These are phyloP conservation scores for Campylomormyrus numenius DNA, from an alignment of 2,113 vertebrate genomes.

Conservation along the genomic window DNA sequence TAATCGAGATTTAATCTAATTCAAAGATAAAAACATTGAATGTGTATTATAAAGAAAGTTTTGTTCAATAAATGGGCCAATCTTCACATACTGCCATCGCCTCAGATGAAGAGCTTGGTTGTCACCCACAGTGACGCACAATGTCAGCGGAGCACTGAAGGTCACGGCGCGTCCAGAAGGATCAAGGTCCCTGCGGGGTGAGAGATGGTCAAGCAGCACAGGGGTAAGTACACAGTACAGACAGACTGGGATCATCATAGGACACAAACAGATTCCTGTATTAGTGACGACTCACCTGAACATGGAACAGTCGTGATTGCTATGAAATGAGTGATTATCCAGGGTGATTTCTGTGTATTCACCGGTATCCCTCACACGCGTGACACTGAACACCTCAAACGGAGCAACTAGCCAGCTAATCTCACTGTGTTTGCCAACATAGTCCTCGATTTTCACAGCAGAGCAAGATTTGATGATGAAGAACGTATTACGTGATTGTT, in stretches of 20 bases:
- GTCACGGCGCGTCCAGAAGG: not conserved
- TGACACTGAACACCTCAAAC: slow-evolving; percentile 51
- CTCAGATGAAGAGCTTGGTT: not conserved
- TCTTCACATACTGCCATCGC: not conserved
- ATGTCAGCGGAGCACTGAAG: not conserved
- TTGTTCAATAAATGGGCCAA: not conserved
- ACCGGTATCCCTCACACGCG: rapidly evolving
- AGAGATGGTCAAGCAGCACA: not conserved
- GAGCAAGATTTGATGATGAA: slow-evolving; percentile 51
- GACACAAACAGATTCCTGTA: not conserved
- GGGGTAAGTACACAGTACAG: not conserved
- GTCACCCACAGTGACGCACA: not conserved
- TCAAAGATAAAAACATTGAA: not conserved
- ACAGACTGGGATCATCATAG: not conserved
- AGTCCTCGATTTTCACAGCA: slow-evolving; percentile 26
- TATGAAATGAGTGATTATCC: not conserved
- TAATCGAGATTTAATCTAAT: not conserved
- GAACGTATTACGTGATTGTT: rapidly evolving
- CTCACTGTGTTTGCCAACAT: not conserved
- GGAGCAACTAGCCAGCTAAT: slow-evolving; percentile 44
- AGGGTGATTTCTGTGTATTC: slow-evolving; percentile 27
- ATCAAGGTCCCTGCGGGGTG: not conserved
- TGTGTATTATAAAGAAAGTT: not conserved
- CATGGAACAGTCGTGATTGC: slow-evolving; percentile 36
- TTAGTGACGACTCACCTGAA: slow-evolving; percentile 42